These are phyloP conservation scores for Drepana falcataria DNA, from an alignment of 2,888 invertebrate species.

Conservation along the genomic window DNA sequence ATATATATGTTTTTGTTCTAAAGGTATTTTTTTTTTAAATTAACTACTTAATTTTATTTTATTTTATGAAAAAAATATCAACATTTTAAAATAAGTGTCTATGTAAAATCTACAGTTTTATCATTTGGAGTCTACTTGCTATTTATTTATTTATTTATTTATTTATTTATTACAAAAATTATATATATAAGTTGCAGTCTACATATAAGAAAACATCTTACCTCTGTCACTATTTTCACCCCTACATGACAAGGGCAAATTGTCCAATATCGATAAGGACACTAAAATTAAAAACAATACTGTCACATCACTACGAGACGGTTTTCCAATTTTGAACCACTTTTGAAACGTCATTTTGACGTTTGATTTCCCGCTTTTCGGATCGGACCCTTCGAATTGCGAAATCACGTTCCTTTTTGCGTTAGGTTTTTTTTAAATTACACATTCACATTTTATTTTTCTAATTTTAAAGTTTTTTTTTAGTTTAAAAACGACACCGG, in stretches of 20 bases:
- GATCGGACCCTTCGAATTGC: constrained; percentile 20
- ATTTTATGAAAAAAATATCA: too few species aligned
- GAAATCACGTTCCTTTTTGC: constrained; percentile 15
- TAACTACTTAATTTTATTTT: too few species aligned
- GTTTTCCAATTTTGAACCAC: constrained; percentile 56
- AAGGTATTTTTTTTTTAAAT: too few species aligned
- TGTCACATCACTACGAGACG: constrained; percentile 61
- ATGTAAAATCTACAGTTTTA: too few species aligned
- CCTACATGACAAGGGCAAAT: constrained; percentile 42
- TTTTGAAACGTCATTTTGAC: constrained; percentile 68
- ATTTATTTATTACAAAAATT: background rate
- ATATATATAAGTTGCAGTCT: too few species aligned
- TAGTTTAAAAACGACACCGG: constrained; percentile 32
- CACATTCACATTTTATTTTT: constrained; percentile 47
- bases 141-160: background rate
- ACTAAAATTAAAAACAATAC: constrained; percentile 53
- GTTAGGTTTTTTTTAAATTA: constrained; percentile 21
- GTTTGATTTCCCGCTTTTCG: constrained; percentile 48
- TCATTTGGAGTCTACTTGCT: background rate
- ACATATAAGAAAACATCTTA: constrained; percentile 21
- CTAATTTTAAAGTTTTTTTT: constrained; percentile 11
- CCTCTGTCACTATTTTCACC: constrained; percentile 56
- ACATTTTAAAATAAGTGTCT: too few species aligned
- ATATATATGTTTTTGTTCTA: too few species aligned
- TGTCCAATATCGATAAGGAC: constrained; percentile 56